Conservation (phyloP, 2,113 vertebrate species). For the Xenopus borealis region DNA sequence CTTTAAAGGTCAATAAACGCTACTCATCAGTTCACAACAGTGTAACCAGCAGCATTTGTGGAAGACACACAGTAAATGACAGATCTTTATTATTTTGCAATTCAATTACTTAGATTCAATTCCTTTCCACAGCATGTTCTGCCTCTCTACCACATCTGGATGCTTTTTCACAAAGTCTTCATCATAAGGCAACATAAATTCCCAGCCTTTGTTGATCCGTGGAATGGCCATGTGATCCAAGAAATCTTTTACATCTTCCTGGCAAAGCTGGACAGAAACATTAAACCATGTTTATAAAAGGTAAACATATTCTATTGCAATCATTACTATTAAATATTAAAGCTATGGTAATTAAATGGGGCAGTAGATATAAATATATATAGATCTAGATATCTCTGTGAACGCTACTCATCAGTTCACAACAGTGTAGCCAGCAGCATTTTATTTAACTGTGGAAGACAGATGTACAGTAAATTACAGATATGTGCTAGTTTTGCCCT, state of each 20-base stretch:
- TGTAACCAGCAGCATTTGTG: background rate
- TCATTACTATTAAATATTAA: too few species aligned
- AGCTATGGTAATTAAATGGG: too few species aligned
- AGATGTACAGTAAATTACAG: background rate
- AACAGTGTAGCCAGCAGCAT: background rate
- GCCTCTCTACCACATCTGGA: constrained; percentile 90
- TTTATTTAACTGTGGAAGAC: background rate
- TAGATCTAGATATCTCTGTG: too few species aligned
- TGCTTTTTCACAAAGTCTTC: constrained; percentile 91
- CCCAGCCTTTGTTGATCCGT: constrained; percentile 91
- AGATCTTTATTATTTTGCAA: background rate
- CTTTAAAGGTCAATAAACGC: too few species aligned
- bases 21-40: too few species aligned
- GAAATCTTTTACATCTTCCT: constrained; percentile 96
- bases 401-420: too few species aligned
- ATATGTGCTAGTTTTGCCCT: too few species aligned
- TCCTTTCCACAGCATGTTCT: constrained; percentile 95
- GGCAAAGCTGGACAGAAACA: constrained; percentile 75
- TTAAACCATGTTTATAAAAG: too few species aligned
- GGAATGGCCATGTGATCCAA: constrained; percentile 90
- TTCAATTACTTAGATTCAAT: constrained; percentile 90
- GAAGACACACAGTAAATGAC: background rate
- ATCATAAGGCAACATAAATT: constrained; percentile 87
- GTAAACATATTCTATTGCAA: too few species aligned
- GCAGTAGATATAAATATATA: too few species aligned